A percentile compares a stretch with the other conserved stretches of the same genome.
phyloP scores from a whole-genome alignment of 2,797 vertebrate genomes.

The Syndactyla subalaris region DNA sequence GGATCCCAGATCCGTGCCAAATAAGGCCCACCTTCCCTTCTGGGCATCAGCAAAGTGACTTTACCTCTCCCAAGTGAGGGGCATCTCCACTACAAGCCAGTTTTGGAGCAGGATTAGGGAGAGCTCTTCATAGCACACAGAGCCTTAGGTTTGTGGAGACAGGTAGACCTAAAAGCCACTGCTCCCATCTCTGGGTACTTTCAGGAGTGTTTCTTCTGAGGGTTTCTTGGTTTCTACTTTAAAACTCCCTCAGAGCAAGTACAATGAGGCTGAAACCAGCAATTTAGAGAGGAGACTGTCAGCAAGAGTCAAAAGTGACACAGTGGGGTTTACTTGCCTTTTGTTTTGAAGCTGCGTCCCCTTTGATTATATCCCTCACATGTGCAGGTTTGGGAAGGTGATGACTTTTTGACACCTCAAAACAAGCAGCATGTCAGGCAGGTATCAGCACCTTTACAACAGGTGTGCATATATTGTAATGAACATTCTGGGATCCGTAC shows the following conservation, averaged over 20 bases:
- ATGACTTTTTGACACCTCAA: neutral
- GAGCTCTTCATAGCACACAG: neutral
- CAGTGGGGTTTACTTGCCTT: neutral
- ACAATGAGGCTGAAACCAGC: neutral
- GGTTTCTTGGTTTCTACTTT: neutral
- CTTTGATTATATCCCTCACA: constrained; percentile 3
- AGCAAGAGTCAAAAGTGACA: neutral
- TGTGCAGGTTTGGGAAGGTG: neutral
- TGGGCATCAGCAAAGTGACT: neutral
- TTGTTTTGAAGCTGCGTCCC: neutral
- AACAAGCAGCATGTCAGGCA: neutral
- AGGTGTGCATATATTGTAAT: too few relatives aligned
- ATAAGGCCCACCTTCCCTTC: neutral
- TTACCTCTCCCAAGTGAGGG: fast-evolving
- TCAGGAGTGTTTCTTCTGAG: neutral
- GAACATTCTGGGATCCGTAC: fast-evolving
- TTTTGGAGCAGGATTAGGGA: neutral
- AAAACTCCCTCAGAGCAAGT: neutral
- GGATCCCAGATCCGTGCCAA: neutral
- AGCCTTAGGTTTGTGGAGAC: neutral
- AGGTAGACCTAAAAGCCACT: neutral
- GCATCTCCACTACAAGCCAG: neutral
- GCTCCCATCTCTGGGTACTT: neutral
- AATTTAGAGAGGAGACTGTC: neutral
- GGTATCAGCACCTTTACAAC: neutral